These are phyloP conservation scores for Uromys caudimaculatus DNA, from an alignment of 2,797 vertebrate genomes.

Conservation along the genomic window DNA sequence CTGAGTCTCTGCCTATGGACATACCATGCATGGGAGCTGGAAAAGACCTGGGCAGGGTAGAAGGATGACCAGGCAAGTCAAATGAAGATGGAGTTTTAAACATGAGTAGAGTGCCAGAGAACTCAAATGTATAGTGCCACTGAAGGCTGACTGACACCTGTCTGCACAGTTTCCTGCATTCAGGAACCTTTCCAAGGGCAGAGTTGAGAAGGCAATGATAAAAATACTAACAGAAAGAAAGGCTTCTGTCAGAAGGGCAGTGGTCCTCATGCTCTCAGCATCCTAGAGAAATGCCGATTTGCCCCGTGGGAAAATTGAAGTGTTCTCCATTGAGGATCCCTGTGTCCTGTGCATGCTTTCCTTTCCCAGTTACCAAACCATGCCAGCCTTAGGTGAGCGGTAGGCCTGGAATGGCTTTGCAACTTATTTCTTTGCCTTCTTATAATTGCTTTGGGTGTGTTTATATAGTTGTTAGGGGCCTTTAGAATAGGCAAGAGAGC, in stretches of 20 bases:
- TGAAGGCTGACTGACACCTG: not conserved
- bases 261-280: not conserved
- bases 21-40: not conserved
- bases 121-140: no score
- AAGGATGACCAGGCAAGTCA: not conserved
- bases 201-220: no score
- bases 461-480: not conserved
- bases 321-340: not conserved
- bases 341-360: not conserved
- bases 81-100: not conserved
- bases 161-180: not conserved
- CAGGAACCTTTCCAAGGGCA: not conserved
- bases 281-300: not conserved
- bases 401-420: not conserved
- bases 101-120: not conserved
- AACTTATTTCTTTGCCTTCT: not conserved
- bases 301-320: not conserved
- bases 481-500: not conserved
- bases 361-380: not conserved
- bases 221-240: not conserved
- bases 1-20: not conserved
- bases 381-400: not conserved
- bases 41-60: not conserved
- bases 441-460: not conserved
- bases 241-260: not conserved